Evolutionary conservation across 2,797 vertebrate species (phyloP).

Genomic region (Xerus rutilus): DNA sequence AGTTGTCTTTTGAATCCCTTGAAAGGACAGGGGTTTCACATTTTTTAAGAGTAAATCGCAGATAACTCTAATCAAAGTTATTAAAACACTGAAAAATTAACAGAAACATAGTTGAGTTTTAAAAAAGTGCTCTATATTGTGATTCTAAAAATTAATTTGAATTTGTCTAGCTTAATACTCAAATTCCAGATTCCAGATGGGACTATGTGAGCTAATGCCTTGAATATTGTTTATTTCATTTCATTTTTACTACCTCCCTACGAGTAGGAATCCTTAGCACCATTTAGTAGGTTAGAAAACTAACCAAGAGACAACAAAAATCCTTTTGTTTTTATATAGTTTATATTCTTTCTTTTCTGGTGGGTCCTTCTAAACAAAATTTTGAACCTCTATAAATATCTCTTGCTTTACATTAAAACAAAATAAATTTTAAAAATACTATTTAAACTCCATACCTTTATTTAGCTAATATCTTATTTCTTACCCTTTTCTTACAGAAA

Average conservation of each 20-base stretch:
- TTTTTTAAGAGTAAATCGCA: conserved; percentile 1
- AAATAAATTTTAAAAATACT: conserved; percentile 15
- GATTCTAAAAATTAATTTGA: not conserved
- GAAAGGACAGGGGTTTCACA: not conserved
- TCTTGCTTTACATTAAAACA: conserved; percentile 27
- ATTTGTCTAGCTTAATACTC: not conserved
- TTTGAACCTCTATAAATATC: not conserved
- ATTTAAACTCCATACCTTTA: not conserved
- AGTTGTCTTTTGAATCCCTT: not conserved
- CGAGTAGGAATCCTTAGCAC: not conserved
- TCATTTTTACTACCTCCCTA: not conserved
- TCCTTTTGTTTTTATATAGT: not conserved
- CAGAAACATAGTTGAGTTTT: not conserved
- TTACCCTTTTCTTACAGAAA: not conserved
- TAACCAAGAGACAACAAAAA: not conserved
- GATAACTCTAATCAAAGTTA: not conserved
- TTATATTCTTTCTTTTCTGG: not conserved
- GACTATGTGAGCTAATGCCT: not conserved
- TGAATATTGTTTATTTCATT: not conserved
- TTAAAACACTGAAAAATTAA: not conserved
- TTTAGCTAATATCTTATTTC: conserved; percentile 15
- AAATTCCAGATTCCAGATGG: not conserved
- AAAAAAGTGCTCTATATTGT: not conserved
- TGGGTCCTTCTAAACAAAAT: not conserved
- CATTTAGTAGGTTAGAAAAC: not conserved